Evolutionary conservation across 30 jellyfish, hydroid and myxozoan species (phyloP), one percentile per base, ranked within the genome.

Genomic region (Hydra vulgaris): DNA sequence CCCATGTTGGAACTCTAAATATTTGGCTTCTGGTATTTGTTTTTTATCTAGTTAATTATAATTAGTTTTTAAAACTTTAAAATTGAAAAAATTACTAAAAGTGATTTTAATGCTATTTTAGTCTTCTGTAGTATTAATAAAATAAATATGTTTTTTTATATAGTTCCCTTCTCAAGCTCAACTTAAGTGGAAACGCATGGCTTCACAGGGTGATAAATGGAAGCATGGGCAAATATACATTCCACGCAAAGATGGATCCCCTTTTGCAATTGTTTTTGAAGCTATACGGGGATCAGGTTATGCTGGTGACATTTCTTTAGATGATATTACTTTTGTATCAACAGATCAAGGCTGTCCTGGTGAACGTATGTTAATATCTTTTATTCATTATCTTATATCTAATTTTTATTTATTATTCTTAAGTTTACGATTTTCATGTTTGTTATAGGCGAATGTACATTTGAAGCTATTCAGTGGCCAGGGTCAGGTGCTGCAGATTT

Each of bases 171-270:
- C 61, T 3, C 5, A 40, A 40, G 12, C 12, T 40, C 61, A 40
- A 24, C 54, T 78, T 55, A 78, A 54, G 77, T 91, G 98, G 98
- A 79, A 79, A 85, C 66, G 98, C 68, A 0, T 80, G n/a, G 98
- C 96, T 26, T 86, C 98, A 17, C 98, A 91, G 54, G 98, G 96
- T 19, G 98, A 91, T 72, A 77, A 79, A 21, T 91, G 98, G 98
- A 86, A 79, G 21, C 96, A 94, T 21, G 98, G 96, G 8, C 85
- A 80, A 80, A 15, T 80, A 18, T 18, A 72, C n/a, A 83, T 91
- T 25, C 82, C 80, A 23, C 69, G 83, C 54, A 76, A 85, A 8
- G 74, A 84, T 7, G 67, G 92, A 22, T 52, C 88, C 53, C 78
- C 74, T 21, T 71, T 90, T 25, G 79, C 91, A 25, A 82, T 91